phyloP scores from a whole-genome alignment of 2,888 invertebrate species.

The Dryadula phaetusa region DNA sequence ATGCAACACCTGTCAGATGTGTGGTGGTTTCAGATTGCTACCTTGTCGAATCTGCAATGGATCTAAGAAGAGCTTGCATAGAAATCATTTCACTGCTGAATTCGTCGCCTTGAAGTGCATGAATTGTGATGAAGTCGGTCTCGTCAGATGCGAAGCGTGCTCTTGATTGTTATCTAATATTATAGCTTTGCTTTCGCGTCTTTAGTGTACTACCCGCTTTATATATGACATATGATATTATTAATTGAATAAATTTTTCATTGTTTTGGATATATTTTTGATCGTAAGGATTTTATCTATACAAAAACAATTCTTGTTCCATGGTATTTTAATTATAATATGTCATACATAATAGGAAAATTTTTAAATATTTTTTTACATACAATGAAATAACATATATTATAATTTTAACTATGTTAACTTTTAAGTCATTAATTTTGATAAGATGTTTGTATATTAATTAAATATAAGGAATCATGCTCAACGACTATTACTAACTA shows the following conservation, averaged over 20 bases:
- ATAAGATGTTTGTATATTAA: background rate
- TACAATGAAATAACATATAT: no score
- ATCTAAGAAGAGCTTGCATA: conserved; percentile 97
- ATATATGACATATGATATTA: background rate
- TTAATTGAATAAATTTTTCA: no score
- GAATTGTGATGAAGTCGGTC: conserved; percentile 97
- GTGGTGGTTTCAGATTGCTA: conserved; percentile 95
- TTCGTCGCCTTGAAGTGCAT: conserved; percentile 97
- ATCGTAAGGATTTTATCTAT: no score
- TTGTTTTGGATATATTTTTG: no score
- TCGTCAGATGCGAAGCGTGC: conserved; percentile 95
- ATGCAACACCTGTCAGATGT: conserved; percentile 92
- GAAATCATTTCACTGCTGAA: conserved; percentile 97
- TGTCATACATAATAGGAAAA: no score
- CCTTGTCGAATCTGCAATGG: conserved; percentile 97
- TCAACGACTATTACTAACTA: conserved; percentile 6
- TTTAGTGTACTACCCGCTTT: conserved; percentile 1
- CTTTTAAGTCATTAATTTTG: conserved; percentile 1
- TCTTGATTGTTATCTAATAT: conserved; percentile 60
- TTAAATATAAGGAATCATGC: background rate
- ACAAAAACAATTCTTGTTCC: no score
- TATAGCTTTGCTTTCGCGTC: conserved; percentile 11
- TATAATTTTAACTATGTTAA: background rate
- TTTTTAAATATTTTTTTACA: background rate
- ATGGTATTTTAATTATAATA: no score